These are phyloP conservation scores for Chrysoperla carnea DNA, from an alignment of 1,140 invertebrate genomes.

Conservation along the genomic window DNA sequence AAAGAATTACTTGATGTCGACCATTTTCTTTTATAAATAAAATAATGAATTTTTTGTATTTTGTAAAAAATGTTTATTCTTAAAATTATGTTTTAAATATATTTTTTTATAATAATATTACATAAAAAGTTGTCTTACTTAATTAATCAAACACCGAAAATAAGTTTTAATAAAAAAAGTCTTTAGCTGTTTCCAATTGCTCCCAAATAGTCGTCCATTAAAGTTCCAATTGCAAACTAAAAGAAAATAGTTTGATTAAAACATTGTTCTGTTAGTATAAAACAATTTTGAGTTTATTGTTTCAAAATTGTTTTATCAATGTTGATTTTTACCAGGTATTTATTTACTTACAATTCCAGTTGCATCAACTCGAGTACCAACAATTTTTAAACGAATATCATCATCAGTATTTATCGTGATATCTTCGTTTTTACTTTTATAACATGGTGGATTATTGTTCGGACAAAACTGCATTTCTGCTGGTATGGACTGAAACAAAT, in stretches of 20 bases:
- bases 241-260: slow-evolving; percentile 24
- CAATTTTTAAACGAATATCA: slow-evolving; percentile 95
- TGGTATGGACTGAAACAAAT: slow-evolving; percentile 74
- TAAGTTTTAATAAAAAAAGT: too few species aligned
- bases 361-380: slow-evolving; percentile 95
- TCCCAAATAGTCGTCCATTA: slow-evolving; percentile 96
- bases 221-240: slow-evolving; percentile 93
- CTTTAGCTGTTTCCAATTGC: too few species aligned
- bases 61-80: too few species aligned
- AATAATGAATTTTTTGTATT: too few species aligned
- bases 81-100: too few species aligned
- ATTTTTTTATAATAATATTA: too few species aligned
- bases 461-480: slow-evolving; percentile 99
- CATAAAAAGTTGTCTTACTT: too few species aligned
- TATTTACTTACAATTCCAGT: slow-evolving; percentile 59
- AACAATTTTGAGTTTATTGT: not conserved
- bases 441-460: slow-evolving; percentile 92
- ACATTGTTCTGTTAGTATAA: not conserved
- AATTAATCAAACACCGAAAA: too few species aligned
- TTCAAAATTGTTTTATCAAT: not conserved
- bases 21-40: too few species aligned
- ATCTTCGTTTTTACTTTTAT: slow-evolving; percentile 98
- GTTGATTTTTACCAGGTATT: not conserved
- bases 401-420: slow-evolving; percentile 95
- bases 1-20: slow-evolving; percentile 3